Conservation (phyloP, 2,888 invertebrate genomes). For the Tholera decimalis region DNA sequence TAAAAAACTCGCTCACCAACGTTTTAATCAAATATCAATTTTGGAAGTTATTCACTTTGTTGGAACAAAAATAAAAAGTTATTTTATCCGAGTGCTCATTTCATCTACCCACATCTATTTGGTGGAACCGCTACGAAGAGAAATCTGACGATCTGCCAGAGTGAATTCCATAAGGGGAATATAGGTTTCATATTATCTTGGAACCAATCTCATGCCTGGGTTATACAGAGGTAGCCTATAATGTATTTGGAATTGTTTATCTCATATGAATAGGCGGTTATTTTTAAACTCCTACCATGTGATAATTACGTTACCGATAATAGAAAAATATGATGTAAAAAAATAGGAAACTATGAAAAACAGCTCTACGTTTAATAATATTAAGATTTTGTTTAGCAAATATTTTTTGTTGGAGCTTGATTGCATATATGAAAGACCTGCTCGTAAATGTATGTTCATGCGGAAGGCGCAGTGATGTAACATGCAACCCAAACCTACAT, state of each 20-base stretch:
- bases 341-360: neutral
- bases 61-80: slow-evolving; percentile 55
- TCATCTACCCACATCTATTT: slow-evolving; percentile 54
- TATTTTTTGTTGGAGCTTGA: too few species aligned
- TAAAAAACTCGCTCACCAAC: slow-evolving; percentile 45
- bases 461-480: too few species aligned
- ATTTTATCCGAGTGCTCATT: slow-evolving; percentile 57
- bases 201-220: neutral
- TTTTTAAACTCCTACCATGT: slow-evolving; percentile 1
- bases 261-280: slow-evolving; percentile 10
- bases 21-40: slow-evolving; percentile 63
- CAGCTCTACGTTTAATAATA: neutral
- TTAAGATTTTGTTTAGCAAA: too few species aligned
- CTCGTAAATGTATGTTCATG: too few species aligned
- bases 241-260: slow-evolving; percentile 15
- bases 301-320: neutral
- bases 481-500: too few species aligned
- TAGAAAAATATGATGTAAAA: slow-evolving; percentile 3
- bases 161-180: slow-evolving; percentile 42
- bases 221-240: slow-evolving; percentile 1
- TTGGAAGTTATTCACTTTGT: slow-evolving; percentile 61
- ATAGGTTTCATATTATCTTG: slow-evolving; percentile 37
- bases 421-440: too few species aligned
- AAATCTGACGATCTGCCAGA: slow-evolving; percentile 49
- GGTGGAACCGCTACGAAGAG: slow-evolving; percentile 44